These are phyloP conservation scores for Ianthella basta DNA, from an alignment of 37 sponge, comb jelly and placozoan genomes.

Conservation along the genomic window DNA sequence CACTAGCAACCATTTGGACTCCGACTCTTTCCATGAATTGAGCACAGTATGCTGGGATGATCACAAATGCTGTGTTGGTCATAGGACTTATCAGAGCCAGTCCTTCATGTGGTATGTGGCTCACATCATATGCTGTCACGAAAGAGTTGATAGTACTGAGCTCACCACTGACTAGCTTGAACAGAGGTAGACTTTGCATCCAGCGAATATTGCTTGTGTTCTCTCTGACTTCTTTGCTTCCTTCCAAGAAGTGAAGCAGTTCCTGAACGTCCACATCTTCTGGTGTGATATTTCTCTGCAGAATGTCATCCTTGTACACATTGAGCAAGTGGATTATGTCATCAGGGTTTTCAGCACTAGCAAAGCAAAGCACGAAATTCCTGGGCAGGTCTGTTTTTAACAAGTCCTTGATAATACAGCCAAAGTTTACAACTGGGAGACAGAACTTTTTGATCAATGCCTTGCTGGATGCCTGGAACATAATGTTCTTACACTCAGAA, in stretches of 20 bases:
- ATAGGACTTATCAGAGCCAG: too few species aligned
- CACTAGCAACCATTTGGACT: background rate
- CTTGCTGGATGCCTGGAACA: background rate
- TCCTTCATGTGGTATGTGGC: too few species aligned
- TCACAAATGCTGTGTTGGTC: background rate
- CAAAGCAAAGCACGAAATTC: background rate
- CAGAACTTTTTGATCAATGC: background rate
- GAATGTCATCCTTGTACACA: background rate
- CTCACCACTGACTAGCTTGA: conserved; percentile 21
- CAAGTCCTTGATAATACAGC: background rate
- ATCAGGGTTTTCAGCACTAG: background rate
- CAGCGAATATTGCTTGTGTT: background rate
- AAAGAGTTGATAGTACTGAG: background rate
- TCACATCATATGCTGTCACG: background rate
- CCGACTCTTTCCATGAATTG: conserved; percentile 12
- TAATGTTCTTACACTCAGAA: background rate
- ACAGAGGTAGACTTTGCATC: conserved; percentile 6
- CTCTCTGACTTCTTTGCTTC: background rate
- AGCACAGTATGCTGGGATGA: conserved; percentile 4
- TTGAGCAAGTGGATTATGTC: background rate
- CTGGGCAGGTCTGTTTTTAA: background rate
- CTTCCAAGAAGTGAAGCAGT: background rate
- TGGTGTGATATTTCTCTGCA: background rate
- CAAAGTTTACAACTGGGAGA: conserved; percentile 15
- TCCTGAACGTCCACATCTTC: conserved; percentile 11